A percentile compares a stretch with the other conserved stretches of the same genome.
Evolutionary conservation across 1,140 invertebrate species (phyloP).

Genomic region (Drosophila chauvacae): DNA sequence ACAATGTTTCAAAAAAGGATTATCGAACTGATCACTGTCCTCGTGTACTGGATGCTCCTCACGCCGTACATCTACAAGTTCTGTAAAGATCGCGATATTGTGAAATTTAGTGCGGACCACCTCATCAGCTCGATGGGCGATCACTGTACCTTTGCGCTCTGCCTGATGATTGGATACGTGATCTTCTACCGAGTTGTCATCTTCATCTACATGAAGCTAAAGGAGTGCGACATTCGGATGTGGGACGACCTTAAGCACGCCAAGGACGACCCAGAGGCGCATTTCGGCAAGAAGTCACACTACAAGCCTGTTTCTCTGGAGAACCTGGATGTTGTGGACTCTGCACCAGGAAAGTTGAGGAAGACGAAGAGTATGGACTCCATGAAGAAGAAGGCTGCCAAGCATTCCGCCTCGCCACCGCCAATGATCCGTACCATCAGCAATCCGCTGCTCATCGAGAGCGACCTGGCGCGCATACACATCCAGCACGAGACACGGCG

Average conservation of each 20-base stretch:
- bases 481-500: conserved; percentile 68
- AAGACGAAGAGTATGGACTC: conserved; percentile 8
- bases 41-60: conserved; percentile 71
- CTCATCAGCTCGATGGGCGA: conserved; percentile 56
- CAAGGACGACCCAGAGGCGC: conserved; percentile 60
- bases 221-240: conserved; percentile 68
- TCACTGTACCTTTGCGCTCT: conserved; percentile 56
- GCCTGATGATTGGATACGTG: conserved; percentile 61
- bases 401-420: conserved; percentile 18
- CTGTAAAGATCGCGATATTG: conserved; percentile 44
- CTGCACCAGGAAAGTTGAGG: background rate
- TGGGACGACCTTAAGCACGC: conserved; percentile 66
- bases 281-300: conserved; percentile 54
- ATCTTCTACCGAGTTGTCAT: conserved; percentile 63
- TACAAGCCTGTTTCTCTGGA: conserved; percentile 67
- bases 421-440: conserved; percentile 70
- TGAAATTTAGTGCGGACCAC: conserved; percentile 56
- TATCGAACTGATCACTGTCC: conserved; percentile 68
- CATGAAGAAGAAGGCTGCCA: conserved; percentile 13
- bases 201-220: conserved; percentile 72
- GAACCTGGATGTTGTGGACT: conserved; percentile 65
- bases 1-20: conserved; percentile 77
- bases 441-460: conserved; percentile 66
- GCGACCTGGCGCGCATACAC: conserved; percentile 65
- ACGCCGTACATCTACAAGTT: conserved; percentile 63